Base-by-base conservation (phyloP, 2,113 vertebrate genomes). In the Microtus ochrogaster region DNA sequence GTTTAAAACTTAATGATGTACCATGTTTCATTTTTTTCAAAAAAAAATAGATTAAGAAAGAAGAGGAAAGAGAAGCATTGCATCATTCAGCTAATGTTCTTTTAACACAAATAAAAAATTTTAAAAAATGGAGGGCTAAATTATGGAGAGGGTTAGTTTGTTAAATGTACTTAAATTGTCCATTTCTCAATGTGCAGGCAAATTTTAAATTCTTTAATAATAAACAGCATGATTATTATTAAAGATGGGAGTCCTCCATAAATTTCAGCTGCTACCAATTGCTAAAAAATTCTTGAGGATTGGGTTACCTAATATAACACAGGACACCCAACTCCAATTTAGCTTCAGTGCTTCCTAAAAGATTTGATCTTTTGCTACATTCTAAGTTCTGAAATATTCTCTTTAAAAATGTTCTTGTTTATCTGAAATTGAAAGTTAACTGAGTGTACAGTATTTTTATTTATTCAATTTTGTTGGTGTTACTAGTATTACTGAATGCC, bases 341-440 rank as follows among this genome's bases (percentile, higher is more conserved):
- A 70, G 44, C 79, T 95, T 92, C n/a, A 55, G 21, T 77, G 89
- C n/a, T 81, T 93, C 24, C 8, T 58, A 12, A 65, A 94, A 68
- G 44, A 58, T 63, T 30, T 92, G 68, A 85, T 90, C 5, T 5
- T 47, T 41, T 70, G 14, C 3, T 41, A 66, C 68, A 70, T 47
- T 68, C 41, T 68, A 86, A 68, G 17, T 47, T 85, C 28, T 78
- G 36, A 7, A 4, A 81, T 11, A 68, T 26, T 87, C 3, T 39
- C 44, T 39, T 49, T 83, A 26, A 74, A 79, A 65, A 39, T 14
- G 19, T 78, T 90, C 12, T 12, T 33, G 0, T 88, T 87, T 90
- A 72, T 65, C 74, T 96, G 5, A 87, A 88, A 90, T 90, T 94
- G 8, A 84, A 58, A 16, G 92, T 74, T 92, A 70, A 86, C 6